A percentile compares a stretch with the other conserved stretches of the same genome.
These are phyloP conservation scores for Magallana ariakensis DNA, from an alignment of 1,140 invertebrate genomes.

Conservation along the genomic window DNA sequence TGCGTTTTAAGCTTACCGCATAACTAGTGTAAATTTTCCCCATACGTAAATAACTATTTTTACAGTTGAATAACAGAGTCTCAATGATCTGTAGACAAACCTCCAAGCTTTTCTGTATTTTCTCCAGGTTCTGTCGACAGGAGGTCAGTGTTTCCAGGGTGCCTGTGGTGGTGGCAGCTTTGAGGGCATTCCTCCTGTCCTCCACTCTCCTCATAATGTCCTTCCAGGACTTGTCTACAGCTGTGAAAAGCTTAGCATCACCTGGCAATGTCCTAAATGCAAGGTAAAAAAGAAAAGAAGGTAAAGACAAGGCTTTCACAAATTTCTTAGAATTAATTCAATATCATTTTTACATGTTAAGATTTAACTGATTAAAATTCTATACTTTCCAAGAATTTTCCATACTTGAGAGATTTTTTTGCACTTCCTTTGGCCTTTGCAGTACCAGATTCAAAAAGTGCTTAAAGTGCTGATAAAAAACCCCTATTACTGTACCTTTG, in stretches of 20 bases:
- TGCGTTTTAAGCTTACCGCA: too few relatives aligned
- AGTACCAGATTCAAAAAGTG: too few relatives aligned
- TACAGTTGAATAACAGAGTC: too few relatives aligned
- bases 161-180: conserved; percentile 76
- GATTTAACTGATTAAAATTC: not conserved
- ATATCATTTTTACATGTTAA: not conserved
- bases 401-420: too few relatives aligned
- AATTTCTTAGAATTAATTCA: too few relatives aligned
- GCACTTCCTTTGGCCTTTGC: too few relatives aligned
- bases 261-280: conserved; percentile 86
- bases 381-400: too few relatives aligned
- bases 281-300: too few relatives aligned
- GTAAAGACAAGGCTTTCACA: too few relatives aligned
- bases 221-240: conserved; percentile 92
- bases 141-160: conserved; percentile 77
- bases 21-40: too few relatives aligned
- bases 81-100: conserved; percentile 53
- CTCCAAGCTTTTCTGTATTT: conserved; percentile 79
- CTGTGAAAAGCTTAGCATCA: conserved; percentile 89
- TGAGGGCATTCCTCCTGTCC: conserved; percentile 79
- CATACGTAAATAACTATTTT: too few relatives aligned
- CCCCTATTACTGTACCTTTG: conserved; percentile 83
- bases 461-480: too few relatives aligned
- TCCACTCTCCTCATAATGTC: conserved; percentile 85
- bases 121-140: conserved; percentile 76